Conservation (phyloP, 35 echinoderm and acorn worm species). For the Nesometra sesokonis region DNA sequence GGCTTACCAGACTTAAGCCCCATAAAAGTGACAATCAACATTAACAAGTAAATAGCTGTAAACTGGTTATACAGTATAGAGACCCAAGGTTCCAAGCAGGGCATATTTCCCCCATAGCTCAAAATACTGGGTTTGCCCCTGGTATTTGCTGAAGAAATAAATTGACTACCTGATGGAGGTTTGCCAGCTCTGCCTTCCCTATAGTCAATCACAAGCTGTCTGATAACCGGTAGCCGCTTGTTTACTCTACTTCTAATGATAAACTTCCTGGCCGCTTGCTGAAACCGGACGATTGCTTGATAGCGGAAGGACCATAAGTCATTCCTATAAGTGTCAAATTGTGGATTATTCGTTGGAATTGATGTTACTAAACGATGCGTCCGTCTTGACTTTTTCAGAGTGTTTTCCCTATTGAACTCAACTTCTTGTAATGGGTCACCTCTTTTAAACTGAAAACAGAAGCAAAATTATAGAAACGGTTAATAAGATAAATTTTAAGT, state of each 20-base stretch:
- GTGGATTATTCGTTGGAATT: constrained; percentile 22
- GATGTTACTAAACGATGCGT: constrained; percentile 40
- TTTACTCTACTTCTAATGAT: constrained; percentile 68
- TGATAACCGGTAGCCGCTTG: constrained; percentile 41
- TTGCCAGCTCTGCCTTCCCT: constrained; percentile 59
- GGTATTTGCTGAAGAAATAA: no score
- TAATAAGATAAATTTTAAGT: no score
- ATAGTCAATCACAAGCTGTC: constrained; percentile 65
- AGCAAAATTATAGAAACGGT: not conserved
- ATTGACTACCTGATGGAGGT: constrained; percentile 43
- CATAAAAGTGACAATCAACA: no score
- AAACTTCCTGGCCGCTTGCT: constrained; percentile 69
- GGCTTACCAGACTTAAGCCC: no score
- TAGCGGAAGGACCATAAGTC: constrained; percentile 80
- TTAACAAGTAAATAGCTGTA: no score
- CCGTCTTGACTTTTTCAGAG: constrained; percentile 50
- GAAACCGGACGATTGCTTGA: constrained; percentile 69
- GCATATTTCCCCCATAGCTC: no score
- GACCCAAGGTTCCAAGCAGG: no score
- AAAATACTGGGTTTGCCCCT: no score
- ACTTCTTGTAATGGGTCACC: constrained; percentile 82
- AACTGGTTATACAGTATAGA: no score
- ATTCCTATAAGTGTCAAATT: constrained; percentile 77
- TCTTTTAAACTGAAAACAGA: constrained; percentile 64
- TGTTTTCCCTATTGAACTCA: constrained; percentile 60